These are phyloP conservation scores for Mustelus asterias DNA, from an alignment of 2,113 vertebrate genomes.

Conservation along the genomic window DNA sequence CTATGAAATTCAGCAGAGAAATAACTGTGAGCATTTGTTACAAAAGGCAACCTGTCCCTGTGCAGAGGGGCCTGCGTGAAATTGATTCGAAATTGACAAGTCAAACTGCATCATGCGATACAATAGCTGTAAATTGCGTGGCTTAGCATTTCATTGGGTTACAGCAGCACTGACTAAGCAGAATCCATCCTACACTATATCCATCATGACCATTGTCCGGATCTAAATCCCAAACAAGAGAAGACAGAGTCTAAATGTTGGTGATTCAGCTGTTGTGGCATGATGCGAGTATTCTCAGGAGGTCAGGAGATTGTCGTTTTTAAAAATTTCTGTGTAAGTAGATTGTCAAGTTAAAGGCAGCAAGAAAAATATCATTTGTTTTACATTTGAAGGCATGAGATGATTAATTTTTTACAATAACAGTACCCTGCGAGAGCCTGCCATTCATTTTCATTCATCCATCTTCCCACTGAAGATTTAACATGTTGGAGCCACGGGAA, in stretches of 20 bases:
- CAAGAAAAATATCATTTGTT: background rate
- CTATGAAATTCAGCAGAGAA: background rate
- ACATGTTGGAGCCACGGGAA: background rate
- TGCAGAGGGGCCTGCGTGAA: background rate
- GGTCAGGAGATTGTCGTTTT: background rate
- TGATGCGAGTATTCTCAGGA: background rate
- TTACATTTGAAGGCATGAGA: background rate
- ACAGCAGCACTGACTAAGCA: background rate
- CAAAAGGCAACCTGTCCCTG: background rate
- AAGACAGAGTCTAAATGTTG: conserved; percentile 9
- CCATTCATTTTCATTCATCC: background rate
- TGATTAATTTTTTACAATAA: conserved; percentile 15
- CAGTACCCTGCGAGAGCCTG: background rate
- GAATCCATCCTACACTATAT: background rate
- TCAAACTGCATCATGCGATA: background rate
- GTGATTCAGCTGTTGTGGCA: conserved; percentile 8
- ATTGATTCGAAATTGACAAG: conserved; percentile 15
- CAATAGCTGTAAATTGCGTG: background rate
- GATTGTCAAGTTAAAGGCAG: background rate
- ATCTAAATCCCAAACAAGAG: background rate
- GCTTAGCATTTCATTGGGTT: background rate
- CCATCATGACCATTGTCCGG: background rate
- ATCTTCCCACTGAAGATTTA: background rate
- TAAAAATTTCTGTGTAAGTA: background rate
- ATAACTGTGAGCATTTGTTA: background rate